These are phyloP conservation scores for Lutjanus argentimaculatus DNA, from an alignment of 2,797 vertebrate genomes.

Conservation along the genomic window DNA sequence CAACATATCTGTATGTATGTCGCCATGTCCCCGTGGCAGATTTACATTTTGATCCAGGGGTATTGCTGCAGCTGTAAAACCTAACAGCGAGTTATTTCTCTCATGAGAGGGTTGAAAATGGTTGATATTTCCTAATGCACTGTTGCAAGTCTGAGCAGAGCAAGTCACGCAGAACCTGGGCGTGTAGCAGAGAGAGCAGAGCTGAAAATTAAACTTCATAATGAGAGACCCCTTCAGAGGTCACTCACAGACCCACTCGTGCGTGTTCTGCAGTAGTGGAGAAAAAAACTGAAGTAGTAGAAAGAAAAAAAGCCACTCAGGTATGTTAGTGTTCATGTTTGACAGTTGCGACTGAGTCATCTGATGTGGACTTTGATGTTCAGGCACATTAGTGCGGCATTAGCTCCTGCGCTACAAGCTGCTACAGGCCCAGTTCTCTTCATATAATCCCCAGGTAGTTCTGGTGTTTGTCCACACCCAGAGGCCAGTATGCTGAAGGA, in stretches of 20 bases:
- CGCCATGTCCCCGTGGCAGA: background rate
- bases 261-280: background rate
- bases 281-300: background rate
- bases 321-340: conserved; percentile 34
- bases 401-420: conserved; percentile 71
- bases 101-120: background rate
- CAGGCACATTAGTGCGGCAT: conserved; percentile 62
- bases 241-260: conserved; percentile 29
- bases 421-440: conserved; percentile 72
- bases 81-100: conserved; percentile 2
- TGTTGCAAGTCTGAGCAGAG: conserved; percentile 58
- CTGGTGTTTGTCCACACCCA: conserved; percentile 77
- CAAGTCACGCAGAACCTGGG: conserved; percentile 29
- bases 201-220: conserved; percentile 21
- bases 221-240: conserved; percentile 12
- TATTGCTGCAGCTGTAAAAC: conserved; percentile 35
- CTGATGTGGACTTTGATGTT: conserved; percentile 73
- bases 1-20: background rate
- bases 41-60: conserved; percentile 40
- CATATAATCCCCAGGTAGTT: conserved; percentile 66
- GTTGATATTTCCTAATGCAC: conserved; percentile 18
- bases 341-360: conserved; percentile 69
- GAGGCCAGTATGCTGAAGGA: conserved; percentile 65
- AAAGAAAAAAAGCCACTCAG: background rate
- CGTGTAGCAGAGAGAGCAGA: conserved; percentile 1